Conservation (phyloP, 2,797 vertebrate species). For the Prunella strophiata region DNA sequence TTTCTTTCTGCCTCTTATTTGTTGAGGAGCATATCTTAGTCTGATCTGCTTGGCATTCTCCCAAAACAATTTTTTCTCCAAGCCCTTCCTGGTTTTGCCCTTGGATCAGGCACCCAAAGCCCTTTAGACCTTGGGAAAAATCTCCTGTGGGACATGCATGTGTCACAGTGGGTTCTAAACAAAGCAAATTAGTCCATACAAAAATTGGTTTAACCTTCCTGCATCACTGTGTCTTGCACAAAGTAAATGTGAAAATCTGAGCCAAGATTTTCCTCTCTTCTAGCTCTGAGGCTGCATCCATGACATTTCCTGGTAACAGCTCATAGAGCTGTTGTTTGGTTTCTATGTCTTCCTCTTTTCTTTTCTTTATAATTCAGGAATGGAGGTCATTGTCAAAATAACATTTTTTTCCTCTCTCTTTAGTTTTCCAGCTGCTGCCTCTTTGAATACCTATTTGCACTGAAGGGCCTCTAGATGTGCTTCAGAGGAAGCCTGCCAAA, state of each 20-base stretch:
- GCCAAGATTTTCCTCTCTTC: not conserved
- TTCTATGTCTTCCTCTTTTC: not conserved
- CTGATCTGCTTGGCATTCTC: not conserved
- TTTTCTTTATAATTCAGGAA: not conserved
- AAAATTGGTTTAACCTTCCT: not conserved
- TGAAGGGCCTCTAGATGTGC: not conserved
- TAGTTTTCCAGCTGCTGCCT: not conserved
- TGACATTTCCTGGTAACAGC: not conserved
- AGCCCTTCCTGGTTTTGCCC: not conserved
- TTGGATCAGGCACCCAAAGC: not conserved
- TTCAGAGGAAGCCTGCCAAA: constrained; percentile 1
- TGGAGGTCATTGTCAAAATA: not conserved
- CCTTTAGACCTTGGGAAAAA: not conserved
- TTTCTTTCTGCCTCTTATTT: not conserved
- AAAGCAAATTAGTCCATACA: not conserved
- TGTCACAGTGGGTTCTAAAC: not conserved
- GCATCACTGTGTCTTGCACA: not conserved
- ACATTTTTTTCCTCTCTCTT: not conserved
- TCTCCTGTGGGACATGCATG: accelerated
- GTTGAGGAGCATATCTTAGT: not conserved
- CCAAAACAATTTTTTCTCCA: accelerated
- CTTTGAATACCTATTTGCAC: not conserved
- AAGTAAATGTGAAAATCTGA: not conserved
- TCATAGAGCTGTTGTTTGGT: not conserved
- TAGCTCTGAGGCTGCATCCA: not conserved